Base-by-base conservation (phyloP, 2,797 vertebrate species). In the Ibycter americanus region DNA sequence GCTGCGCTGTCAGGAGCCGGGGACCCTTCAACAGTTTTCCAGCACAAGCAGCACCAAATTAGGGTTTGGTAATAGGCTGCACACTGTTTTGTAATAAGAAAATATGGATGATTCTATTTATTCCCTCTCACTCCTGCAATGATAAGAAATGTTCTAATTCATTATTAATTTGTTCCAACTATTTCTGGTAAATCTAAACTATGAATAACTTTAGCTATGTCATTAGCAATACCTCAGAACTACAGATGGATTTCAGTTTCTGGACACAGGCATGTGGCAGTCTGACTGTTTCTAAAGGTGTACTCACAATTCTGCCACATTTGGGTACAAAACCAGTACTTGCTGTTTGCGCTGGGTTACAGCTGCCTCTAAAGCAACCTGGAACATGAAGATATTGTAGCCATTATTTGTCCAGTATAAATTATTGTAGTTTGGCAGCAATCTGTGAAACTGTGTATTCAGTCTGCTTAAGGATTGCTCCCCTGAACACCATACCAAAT, bases 151-250 rank as follows among this genome's bases (percentile, higher is more conserved):
- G 96, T 96, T 96, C 95, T 98, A 94, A 97, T 98, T 97, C 98
- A 98, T 98, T 98, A 98, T 98, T 98, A 97, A 98, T 98, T 97
- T 96, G 95, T 61, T 95, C 90, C 81, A 95, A 94, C 98, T 98
- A 97, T 98, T 98, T 97, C 96, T 98, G 97, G 97, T 91, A 97
- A 97, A 96, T 95, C 93, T 96, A 96, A 80, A 93, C 87, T 97
- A 98, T 98, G 97, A 98, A 98, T 98, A 98, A 97, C 89, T 95
- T 89, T 95, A 91, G 73, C 76, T 86, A 77, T 97, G 95, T 90
- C 94, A 97, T 97, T 97, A 97, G 95, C 56, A 77, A 89, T 97
- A 94, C 89, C 88, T 90, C 94, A 94, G 85, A 97, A 94, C 62
- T 93, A 89, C 88, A 83, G 96, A 96, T 38, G 58, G 26, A 55